A percentile compares a stretch with the other conserved stretches of the same genome.
These are phyloP conservation scores for Astyanax mexicanus DNA, from an alignment of 2,797 vertebrate species.

Conservation along the genomic window DNA sequence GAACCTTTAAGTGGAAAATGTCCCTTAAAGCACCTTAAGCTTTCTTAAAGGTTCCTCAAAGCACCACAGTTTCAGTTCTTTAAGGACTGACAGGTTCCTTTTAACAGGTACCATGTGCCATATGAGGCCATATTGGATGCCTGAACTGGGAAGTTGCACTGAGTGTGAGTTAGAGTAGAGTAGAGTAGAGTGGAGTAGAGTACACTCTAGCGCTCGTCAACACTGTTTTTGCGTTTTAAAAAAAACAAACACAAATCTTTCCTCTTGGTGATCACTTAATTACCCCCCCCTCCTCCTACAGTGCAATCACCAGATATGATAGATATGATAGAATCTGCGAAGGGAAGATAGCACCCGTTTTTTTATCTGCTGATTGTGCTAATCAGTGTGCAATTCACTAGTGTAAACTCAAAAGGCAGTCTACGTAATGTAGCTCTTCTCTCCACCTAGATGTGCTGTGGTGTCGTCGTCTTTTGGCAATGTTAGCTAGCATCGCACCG, in stretches of 20 bases:
- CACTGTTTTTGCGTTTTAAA: constrained; percentile 7
- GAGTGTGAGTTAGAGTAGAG: too few species aligned
- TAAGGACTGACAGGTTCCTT: too few species aligned
- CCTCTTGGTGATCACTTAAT: constrained; percentile 79
- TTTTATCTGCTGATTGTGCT: constrained; percentile 74
- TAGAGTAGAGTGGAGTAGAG: too few species aligned
- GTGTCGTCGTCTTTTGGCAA: constrained; percentile 22
- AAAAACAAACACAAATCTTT: constrained; percentile 68
- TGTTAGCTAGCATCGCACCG: constrained; percentile 10
- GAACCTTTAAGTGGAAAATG: too few species aligned
- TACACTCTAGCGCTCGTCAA: too few species aligned
- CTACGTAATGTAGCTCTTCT: constrained; percentile 17
- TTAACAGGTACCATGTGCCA: too few species aligned
- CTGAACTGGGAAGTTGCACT: too few species aligned
- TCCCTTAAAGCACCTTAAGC: too few species aligned
- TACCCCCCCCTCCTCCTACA: constrained; percentile 51
- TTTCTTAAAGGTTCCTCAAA: too few species aligned
- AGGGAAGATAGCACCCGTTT: constrained; percentile 75
- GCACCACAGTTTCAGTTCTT: too few species aligned
- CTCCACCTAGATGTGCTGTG: constrained; percentile 11
- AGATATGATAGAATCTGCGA: constrained; percentile 69
- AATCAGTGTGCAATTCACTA: constrained; percentile 69
- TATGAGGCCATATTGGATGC: too few species aligned
- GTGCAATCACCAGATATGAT: constrained; percentile 44
- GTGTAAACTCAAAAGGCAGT: constrained; percentile 40